Evolutionary conservation across 2,113 vertebrate species (phyloP), one percentile per base, ranked within the genome.

Genomic region (Cercopithecus mona): DNA sequence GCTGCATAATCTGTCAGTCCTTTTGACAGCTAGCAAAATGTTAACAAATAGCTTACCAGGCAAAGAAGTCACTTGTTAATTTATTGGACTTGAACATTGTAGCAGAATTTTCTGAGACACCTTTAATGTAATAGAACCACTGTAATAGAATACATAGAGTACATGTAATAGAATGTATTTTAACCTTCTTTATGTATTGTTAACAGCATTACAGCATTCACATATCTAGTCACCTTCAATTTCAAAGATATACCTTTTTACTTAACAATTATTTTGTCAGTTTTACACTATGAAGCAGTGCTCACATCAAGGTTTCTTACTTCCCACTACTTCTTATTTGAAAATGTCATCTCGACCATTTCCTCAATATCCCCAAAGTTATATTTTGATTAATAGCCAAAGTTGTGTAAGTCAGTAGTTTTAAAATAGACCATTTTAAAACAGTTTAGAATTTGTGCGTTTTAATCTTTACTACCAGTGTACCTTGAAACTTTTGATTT

Each of bases 401-500:
- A 22, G 16, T 89, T 43, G 90, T n/a, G 4, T 75, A 88, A 76
- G 93, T 88, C 40, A 90, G 4, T 43, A 75, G 4, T 88, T 30
- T 55, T 55, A 55, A 55, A 55, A 20, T 64, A 95, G 38, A 90
- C 11, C 9, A 43, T 79, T 96, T 96, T 68, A 52, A 96, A 88
- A 73, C 45, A 75, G 27, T 81, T 96, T 92, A 83, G 14, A 32
- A 45, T 85, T 82, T 93, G 3, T 61, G 23, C 61, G 48, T 83
- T 40, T 88, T 90, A 96, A 96, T 94, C 35, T 96, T 88, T 91
- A 78, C 12, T 85, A 40, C 45, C 64, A 66, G 5, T 57, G 9
- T 92, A 52, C 48, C 55, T 93, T 83, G 35, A 88, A 97, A 68
- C 68, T 75, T 91, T 94, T 90, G 43, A 90, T 83, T 94, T 94